Evolutionary conservation across 1,140 invertebrate species (phyloP).

Genomic region (Alviniconcha marisindica): DNA sequence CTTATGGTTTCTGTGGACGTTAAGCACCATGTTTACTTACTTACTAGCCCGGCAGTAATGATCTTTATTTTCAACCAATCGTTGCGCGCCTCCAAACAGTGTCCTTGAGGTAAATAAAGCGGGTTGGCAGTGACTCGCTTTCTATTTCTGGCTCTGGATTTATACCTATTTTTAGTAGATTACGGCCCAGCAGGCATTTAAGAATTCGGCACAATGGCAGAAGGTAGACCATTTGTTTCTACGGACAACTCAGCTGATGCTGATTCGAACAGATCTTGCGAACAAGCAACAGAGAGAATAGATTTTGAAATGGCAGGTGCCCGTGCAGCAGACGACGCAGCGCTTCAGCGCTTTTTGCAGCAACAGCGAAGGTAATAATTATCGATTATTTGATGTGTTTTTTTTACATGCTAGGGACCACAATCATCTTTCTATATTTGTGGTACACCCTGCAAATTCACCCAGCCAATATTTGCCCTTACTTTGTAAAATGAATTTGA

Average conservation of each 20-base stretch:
- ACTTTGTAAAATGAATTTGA: too few relatives aligned
- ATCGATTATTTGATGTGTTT: neutral
- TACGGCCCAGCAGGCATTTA: neutral
- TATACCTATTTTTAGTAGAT: neutral
- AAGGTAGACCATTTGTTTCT: constrained; percentile 24
- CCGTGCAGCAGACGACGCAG: constrained; percentile 20
- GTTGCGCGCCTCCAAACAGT: neutral
- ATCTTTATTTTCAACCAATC: constrained; percentile 7
- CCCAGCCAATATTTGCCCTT: too few relatives aligned
- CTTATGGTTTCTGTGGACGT: too few relatives aligned
- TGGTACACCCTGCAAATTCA: too few relatives aligned
- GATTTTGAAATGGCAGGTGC: neutral
- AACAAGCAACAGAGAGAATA: neutral
- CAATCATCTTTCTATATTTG: too few relatives aligned
- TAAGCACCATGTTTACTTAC: too few relatives aligned
- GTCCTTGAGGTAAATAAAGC: neutral
- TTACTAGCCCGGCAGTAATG: too few relatives aligned
- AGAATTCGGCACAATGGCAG: constrained; percentile 37
- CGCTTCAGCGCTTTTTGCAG: constrained; percentile 48
- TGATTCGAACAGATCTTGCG: neutral
- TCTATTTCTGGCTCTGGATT: too few relatives aligned
- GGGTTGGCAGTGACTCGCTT: neutral
- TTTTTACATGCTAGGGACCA: too few relatives aligned
- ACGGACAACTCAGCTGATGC: neutral
- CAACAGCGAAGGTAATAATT: constrained; percentile 49